Percentiles rank a stretch among this genome's conserved stretches.
These are phyloP conservation scores for Slavum lentiscoides DNA, from an alignment of 2,888 invertebrate genomes.

Conservation along the genomic window DNA sequence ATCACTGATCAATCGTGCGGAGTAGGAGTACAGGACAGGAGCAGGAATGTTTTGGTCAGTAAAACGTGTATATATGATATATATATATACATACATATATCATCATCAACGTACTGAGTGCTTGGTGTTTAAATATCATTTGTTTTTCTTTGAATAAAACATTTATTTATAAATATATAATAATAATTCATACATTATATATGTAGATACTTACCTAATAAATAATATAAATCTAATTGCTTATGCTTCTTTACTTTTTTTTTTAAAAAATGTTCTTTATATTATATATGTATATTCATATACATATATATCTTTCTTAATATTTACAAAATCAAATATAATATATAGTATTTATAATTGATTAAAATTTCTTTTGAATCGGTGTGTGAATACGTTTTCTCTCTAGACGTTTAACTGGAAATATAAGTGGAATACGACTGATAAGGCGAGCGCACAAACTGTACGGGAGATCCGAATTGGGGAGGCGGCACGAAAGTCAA, in stretches of 20 bases:
- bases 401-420: constrained; percentile 37
- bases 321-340: constrained; percentile 11
- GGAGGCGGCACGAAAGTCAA: constrained; percentile 22
- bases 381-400: constrained; percentile 48
- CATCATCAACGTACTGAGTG: constrained; percentile 14
- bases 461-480: constrained; percentile 44
- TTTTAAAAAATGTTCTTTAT: neutral
- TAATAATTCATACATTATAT: neutral
- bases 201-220: constrained; percentile 31
- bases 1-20: constrained; percentile 32
- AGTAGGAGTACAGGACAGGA: neutral
- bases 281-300: no score
- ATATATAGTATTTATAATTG: no score
- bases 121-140: neutral
- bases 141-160: neutral
- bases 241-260: constrained; percentile 11
- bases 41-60: neutral
- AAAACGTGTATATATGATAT: neutral
- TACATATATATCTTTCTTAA: neutral
- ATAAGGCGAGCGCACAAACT: constrained; percentile 40
- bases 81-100: no score
- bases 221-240: constrained; percentile 37
- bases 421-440: constrained; percentile 44
- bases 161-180: constrained; percentile 3
- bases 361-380: constrained; percentile 33